Percentiles rank a stretch among this genome's conserved stretches.
These are phyloP conservation scores for Crioceris asparagi DNA, from an alignment of 2,888 invertebrate species.

Conservation along the genomic window DNA sequence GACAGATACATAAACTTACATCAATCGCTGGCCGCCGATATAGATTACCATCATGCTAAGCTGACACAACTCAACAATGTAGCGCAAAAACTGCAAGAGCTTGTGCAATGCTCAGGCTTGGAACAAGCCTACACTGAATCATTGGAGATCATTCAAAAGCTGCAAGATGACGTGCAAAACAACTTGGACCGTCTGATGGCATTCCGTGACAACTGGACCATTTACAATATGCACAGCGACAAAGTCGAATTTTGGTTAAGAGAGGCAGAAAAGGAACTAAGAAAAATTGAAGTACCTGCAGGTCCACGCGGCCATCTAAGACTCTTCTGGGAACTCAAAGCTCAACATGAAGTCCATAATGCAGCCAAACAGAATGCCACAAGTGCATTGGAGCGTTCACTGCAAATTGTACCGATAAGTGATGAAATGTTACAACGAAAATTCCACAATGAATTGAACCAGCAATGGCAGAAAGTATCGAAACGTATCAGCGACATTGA, in stretches of 20 bases:
- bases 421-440: constrained; percentile 75
- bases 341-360: constrained; percentile 75
- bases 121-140: constrained; percentile 64
- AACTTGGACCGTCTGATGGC: constrained; percentile 60
- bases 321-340: constrained; percentile 82
- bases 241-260: constrained; percentile 69
- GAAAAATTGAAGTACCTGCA: constrained; percentile 50
- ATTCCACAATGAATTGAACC: constrained; percentile 65
- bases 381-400: constrained; percentile 62
- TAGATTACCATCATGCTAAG: constrained; percentile 70
- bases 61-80: constrained; percentile 61
- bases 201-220: constrained; percentile 69
- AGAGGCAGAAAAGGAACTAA: constrained; percentile 59
- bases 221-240: constrained; percentile 61
- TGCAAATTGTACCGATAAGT: constrained; percentile 69
- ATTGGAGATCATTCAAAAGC: constrained; percentile 57
- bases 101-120: constrained; percentile 64
- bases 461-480: constrained; percentile 61
- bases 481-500: constrained; percentile 56
- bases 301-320: constrained; percentile 61
- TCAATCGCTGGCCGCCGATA: constrained; percentile 67
- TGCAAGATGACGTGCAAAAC: constrained; percentile 66
- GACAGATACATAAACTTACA: constrained; percentile 76
- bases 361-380: constrained; percentile 64
- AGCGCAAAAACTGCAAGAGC: constrained; percentile 60